Evolutionary conservation across 2,888 invertebrate species (phyloP), one percentile per base, ranked within the genome.

Genomic region (Lucinisca nassula): DNA sequence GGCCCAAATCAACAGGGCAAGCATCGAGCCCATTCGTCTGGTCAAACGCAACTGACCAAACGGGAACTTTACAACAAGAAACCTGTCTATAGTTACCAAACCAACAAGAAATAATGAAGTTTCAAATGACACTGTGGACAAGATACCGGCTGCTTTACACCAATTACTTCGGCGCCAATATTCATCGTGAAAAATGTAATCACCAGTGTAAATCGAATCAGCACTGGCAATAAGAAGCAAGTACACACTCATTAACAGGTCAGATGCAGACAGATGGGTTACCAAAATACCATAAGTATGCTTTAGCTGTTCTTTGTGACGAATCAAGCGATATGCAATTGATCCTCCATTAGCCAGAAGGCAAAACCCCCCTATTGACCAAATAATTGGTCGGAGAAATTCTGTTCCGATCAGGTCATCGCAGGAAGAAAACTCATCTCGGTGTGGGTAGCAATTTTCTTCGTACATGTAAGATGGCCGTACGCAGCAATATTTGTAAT

Each of bases 81-180:
- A 97, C 21, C 97, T 97, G 94, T 97, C 97, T 96, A 97, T 97
- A 0, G 97, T 97, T 81, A 97, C 97, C 85, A 97, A 92, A 0
- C 97, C 97, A 17, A 97, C 96, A 73, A 97, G 97, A 85, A 97
- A 94, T 0, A 97, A 97, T 0, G 97, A 97, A 3, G 97, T 97
- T 94, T 97, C 97, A 85, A 97, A 97, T 83, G 97, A 97, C 27
- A 92, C 10, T 0, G 91, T 89, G 0, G 92, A 82, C n/a, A 94
- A 38, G 21, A 87, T 80, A n/a, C 94, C 93, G 0, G 93, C 90
- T 32, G 92, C 12, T 45, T 89, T 82, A 70, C 94, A 94, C 21
- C 73, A 38, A 2, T 32, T 14, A 24, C 93, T 90, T n/a, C 82
- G 73, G 32, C 91, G 85, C 94, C 94, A 94, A 0, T 84, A 0